Evolutionary conservation across 2,113 vertebrate genomes (phyloP).

Genomic region (Poicephalus gulielmi): DNA sequence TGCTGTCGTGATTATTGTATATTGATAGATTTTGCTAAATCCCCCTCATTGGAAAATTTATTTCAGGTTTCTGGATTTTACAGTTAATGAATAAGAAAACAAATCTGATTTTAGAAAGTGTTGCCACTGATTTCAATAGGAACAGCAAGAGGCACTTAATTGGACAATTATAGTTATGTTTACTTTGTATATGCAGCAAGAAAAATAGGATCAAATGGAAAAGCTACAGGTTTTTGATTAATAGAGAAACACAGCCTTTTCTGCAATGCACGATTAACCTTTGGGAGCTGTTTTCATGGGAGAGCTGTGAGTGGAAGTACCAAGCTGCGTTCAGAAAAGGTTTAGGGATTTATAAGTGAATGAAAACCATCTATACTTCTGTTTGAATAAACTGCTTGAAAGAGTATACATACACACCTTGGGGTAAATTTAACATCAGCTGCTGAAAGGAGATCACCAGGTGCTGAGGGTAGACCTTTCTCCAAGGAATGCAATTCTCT

Average conservation of each 20-base stretch:
- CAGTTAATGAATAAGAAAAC: conserved; percentile 34
- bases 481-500: not conserved
- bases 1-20: not conserved
- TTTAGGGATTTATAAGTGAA: not conserved
- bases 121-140: conserved; percentile 34
- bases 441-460: not conserved
- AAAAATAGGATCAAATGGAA: conserved; percentile 51
- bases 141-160: conserved; percentile 35
- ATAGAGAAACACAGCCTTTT: conserved; percentile 12
- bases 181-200: conserved; percentile 12
- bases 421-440: not conserved
- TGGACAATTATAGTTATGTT: conserved; percentile 33
- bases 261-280: conserved; percentile 1
- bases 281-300: conserved; percentile 11
- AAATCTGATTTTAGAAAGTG: conserved; percentile 34
- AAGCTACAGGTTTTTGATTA: conserved; percentile 20
- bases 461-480: not conserved
- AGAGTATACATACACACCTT: not conserved
- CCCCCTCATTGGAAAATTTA: not conserved
- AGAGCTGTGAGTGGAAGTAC: not conserved
- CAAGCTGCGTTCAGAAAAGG: not conserved
- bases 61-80: conserved; percentile 6
- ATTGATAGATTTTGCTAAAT: not conserved
- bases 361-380: not conserved
- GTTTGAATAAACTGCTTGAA: not conserved